These are phyloP conservation scores for Dryobotodes eremita DNA, from an alignment of 2,888 invertebrate species.

Conservation along the genomic window DNA sequence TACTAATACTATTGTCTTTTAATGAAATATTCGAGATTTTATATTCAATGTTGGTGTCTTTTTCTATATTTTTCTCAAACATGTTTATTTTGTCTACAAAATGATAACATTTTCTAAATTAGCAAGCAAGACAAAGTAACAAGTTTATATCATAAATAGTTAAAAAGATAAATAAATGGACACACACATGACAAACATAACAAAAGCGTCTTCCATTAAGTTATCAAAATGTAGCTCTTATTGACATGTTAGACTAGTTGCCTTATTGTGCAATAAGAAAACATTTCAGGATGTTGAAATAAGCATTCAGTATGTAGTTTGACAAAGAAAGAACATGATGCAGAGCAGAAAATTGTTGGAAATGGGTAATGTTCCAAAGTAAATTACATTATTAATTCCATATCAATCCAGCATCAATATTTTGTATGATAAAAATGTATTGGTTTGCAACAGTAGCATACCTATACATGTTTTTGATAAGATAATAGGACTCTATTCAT, in stretches of 20 bases:
- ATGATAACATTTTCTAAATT: constrained; percentile 58
- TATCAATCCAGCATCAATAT: constrained; percentile 11
- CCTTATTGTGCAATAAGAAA: constrained; percentile 55
- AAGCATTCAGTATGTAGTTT: constrained; percentile 47
- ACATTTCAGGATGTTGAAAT: constrained; percentile 53
- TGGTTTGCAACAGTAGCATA: constrained; percentile 45
- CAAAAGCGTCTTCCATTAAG: constrained; percentile 53
- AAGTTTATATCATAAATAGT: neutral
- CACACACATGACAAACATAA: constrained; percentile 50
- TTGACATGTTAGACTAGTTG: constrained; percentile 22
- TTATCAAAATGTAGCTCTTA: constrained; percentile 34
- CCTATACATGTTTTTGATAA: constrained; percentile 39
- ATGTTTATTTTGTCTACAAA: constrained; percentile 88
- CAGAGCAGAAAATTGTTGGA: constrained; percentile 47
- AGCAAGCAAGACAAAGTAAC: constrained; percentile 26
- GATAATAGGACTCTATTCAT: constrained; percentile 32
- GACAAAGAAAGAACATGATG: constrained; percentile 64
- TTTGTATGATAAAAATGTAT: constrained; percentile 18
- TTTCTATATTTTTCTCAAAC: constrained; percentile 86
- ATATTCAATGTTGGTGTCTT: constrained; percentile 79
- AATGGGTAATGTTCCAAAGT: constrained; percentile 16
- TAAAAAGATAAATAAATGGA: constrained; percentile 5
- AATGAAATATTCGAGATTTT: constrained; percentile 83
- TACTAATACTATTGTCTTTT: constrained; percentile 80
- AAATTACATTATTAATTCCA: constrained; percentile 21